phyloP scores from a whole-genome alignment of 2,113 vertebrate genomes.

The Pelvicachromis taeniatus region DNA sequence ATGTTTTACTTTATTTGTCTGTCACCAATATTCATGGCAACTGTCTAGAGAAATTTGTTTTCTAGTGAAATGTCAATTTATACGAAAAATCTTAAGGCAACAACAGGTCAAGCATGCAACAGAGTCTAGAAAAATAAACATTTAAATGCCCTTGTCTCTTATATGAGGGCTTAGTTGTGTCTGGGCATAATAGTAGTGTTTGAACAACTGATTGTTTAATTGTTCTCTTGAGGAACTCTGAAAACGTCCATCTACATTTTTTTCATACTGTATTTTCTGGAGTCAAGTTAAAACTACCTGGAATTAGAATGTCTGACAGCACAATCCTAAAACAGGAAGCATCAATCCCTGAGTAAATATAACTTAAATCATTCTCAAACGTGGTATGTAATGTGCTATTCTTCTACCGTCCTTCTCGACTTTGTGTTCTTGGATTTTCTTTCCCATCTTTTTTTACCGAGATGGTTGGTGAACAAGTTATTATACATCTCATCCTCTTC shows the following conservation, averaged over 20 bases:
- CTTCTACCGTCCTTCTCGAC: conserved; percentile 65
- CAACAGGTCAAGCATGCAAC: conserved; percentile 63
- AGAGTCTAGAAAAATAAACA: conserved; percentile 57
- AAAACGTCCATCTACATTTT: conserved; percentile 1
- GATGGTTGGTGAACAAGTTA: conserved; percentile 61
- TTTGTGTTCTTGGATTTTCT: conserved; percentile 76
- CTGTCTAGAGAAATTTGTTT: conserved; percentile 22
- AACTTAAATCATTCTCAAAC: conserved; percentile 32
- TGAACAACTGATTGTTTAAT: conserved; percentile 38
- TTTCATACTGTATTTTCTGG: conserved; percentile 14
- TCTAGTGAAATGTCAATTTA: conserved; percentile 18
- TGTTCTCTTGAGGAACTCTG: conserved; percentile 6
- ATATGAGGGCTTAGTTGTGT: conserved; percentile 51
- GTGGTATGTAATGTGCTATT: not conserved
- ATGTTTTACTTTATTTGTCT: conserved; percentile 16
- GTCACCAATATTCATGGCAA: conserved; percentile 34
- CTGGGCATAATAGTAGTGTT: conserved; percentile 55
- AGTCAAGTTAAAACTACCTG: conserved; percentile 19
- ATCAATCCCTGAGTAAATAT: conserved; percentile 68
- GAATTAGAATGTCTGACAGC: not conserved
- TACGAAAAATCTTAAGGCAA: conserved; percentile 17
- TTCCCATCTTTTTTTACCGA: conserved; percentile 65
- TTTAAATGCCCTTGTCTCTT: conserved; percentile 24
- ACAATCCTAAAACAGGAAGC: conserved; percentile 27
- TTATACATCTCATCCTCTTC: conserved; percentile 65